phyloP scores from a whole-genome alignment of 30 jellyfish, hydroid and myxozoan species.

The Phacellophora camtschatica region DNA sequence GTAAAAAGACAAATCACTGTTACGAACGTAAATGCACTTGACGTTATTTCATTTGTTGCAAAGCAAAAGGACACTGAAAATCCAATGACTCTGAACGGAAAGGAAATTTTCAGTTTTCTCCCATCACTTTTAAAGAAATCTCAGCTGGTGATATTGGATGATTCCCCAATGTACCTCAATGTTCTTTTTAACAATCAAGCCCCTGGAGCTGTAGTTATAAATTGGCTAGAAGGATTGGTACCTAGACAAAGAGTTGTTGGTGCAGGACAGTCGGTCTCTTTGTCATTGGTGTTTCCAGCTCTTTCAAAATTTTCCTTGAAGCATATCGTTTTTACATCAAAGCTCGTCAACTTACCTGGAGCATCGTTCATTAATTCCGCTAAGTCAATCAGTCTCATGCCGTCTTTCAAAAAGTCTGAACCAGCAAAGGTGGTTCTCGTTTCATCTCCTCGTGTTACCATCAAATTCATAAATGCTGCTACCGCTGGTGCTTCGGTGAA shows the following conservation, averaged over 20 bases:
- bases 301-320: not conserved
- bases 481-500: not conserved
- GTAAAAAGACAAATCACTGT: not conserved
- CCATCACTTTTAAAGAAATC: not conserved
- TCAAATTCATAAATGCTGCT: not conserved
- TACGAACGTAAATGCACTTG: not conserved
- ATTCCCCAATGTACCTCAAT: not conserved
- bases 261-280: not conserved
- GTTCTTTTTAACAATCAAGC: not conserved
- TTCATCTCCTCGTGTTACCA: conserved; percentile 18
- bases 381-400: not conserved
- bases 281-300: not conserved
- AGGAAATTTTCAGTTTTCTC: not conserved
- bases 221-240: not conserved
- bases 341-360: not conserved
- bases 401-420: not conserved
- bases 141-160: not conserved
- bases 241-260: not conserved
- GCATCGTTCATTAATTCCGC: not conserved
- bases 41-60: not conserved
- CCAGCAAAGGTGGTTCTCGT: not conserved
- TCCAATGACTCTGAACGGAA: not conserved
- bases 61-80: not conserved
- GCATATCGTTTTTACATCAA: not conserved
- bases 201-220: not conserved